Base-by-base conservation (phyloP, 2,113 vertebrate genomes). In the Gorsachius goisagi region DNA sequence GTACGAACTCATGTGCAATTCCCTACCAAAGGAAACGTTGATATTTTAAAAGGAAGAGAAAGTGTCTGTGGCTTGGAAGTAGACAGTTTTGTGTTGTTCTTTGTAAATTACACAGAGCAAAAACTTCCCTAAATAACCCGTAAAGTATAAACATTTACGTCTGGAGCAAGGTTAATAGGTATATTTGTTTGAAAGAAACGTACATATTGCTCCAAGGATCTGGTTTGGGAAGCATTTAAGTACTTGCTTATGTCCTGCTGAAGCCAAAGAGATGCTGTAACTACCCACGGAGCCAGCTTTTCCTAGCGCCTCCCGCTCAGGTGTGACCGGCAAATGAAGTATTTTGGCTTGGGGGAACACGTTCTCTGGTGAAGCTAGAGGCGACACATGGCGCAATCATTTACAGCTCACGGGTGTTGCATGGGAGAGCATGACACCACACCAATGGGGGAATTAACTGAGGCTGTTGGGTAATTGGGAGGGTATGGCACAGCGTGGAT, bases 261-360 rank as follows among this genome's bases (percentile, higher is more conserved):
- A 91, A 91, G 71, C 55, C 88, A 85, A 58, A 50, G 87, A 68
- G 85, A 56, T 35, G 30, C 87, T 71, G 85, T 93, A 79, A 49
- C 53, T 92, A 95, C 28, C 49, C 62, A 77, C 28, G 55, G 75
- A 92, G 55, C 66, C 90, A 94, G 63, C 37, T 95, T 84, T 89
- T 83, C 63, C 69, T 64, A 50, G 56, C 90, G 74, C 21, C 78
- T 90, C 26, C 56, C 95, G 91, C 87, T 96, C 73, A 89, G 95
- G 85, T 93, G 87, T 87, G 73, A 96, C 96, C 97, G 95, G 94
- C 90, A 97, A 94, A 93, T 85, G 73, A 80, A 91, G 76, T 49
- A 50, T 92, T 89, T 87, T 93, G 92, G 94, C 71, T 95, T 90
- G 76, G 47, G 78, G 88, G 64, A 88, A 41, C 9, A 12, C 21